Conservation (phyloP, 2,888 invertebrate species). For the Pristionchus maxplancki region DNA sequence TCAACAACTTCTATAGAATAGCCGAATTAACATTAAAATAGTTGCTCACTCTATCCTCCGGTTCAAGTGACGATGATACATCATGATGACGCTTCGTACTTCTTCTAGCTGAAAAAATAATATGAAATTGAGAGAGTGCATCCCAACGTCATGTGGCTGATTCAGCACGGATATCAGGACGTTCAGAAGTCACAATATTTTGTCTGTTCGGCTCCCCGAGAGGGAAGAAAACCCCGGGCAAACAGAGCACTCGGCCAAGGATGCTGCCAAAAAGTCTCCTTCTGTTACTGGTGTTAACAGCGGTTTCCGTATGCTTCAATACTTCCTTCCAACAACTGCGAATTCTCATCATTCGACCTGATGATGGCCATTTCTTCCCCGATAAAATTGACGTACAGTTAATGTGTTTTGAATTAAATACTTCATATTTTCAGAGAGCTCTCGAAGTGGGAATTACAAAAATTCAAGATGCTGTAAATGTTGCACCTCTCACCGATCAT, state of each 20-base stretch:
- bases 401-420: background rate
- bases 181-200: constrained; percentile 13
- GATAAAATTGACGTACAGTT: background rate
- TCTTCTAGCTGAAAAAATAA: background rate
- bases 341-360: constrained; percentile 8
- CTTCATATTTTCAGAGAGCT: constrained; percentile 6
- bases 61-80: background rate
- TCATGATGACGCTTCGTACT: background rate
- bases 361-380: background rate
- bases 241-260: background rate
- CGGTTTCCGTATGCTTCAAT: background rate
- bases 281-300: background rate
- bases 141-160: background rate
- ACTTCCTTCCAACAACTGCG: background rate
- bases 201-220: background rate
- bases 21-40: too few species aligned
- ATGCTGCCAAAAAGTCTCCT: background rate
- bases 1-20: too few species aligned
- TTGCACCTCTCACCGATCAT: background rate
- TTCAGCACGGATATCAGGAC: background rate
- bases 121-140: background rate
- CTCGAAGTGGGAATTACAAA: background rate
- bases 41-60: background rate
- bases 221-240: background rate
- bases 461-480: constrained; percentile 19